Evolutionary conservation across 2,888 invertebrate species (phyloP).

Genomic region (Troides aeacus): DNA sequence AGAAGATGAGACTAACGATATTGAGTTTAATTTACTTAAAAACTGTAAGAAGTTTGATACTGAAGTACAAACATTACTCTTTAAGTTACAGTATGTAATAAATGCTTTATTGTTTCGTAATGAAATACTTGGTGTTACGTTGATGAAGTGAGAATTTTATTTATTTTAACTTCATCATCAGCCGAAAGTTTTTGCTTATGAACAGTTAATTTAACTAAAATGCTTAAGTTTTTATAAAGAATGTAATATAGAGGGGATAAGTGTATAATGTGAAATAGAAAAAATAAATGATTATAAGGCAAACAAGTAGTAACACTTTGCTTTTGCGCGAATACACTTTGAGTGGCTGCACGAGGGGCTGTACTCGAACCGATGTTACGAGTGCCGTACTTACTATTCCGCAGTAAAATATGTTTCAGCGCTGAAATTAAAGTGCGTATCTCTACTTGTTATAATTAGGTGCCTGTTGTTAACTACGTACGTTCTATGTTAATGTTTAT

Average conservation of each 20-base stretch:
- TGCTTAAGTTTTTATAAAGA: background rate
- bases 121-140: no score
- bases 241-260: background rate
- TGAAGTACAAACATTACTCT: no score
- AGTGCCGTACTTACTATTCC: background rate
- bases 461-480: background rate
- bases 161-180: no score
- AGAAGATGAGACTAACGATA: no score
- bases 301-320: background rate
- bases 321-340: conserved; percentile 4
- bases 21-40: no score
- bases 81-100: no score
- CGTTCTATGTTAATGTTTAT: background rate
- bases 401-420: background rate
- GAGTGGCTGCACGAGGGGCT: background rate
- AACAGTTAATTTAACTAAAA: no score
- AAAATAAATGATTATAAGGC: background rate
- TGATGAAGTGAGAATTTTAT: no score
- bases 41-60: no score
- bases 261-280: background rate
- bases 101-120: no score
- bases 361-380: background rate
- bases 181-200: no score
- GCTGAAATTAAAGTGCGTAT: background rate
- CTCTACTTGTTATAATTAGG: background rate